Conservation (phyloP, 30 jellyfish, hydroid and myxozoan species). For the Catostylus mosaicus region DNA sequence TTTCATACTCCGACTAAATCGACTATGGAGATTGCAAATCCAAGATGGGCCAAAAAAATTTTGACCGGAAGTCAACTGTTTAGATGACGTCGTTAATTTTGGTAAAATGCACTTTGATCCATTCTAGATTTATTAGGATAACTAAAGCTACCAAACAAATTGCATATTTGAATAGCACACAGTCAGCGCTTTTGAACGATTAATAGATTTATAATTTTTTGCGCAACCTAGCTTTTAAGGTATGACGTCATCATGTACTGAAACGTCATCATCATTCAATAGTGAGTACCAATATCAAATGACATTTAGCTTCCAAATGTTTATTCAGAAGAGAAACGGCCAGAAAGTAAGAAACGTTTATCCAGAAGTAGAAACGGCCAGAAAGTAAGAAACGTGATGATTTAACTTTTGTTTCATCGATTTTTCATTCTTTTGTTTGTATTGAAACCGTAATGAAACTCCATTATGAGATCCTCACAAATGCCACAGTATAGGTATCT, state of each 20-base stretch:
- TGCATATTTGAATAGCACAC: no score
- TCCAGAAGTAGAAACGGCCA: background rate
- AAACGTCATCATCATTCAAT: background rate
- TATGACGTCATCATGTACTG: background rate
- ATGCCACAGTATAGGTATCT: conserved; percentile 3
- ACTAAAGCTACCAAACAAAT: no score
- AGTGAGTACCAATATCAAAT: no score
- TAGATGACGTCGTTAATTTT: no score
- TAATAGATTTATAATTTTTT: background rate
- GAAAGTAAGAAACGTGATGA: background rate
- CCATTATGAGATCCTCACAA: background rate
- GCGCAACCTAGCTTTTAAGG: background rate
- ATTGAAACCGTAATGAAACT: no score
- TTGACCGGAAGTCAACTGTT: conserved; percentile 25
- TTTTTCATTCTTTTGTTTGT: no score
- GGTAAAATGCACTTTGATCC: no score
- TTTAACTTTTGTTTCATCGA: background rate
- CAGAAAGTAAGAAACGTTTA: no score
- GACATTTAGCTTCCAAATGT: background rate
- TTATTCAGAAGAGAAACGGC: no score
- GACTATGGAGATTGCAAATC: conserved; percentile 10
- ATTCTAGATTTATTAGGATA: background rate
- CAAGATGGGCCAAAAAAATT: conserved; percentile 14
- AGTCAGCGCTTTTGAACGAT: background rate
- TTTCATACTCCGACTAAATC: background rate